Conservation (phyloP, 1,140 invertebrate species). For the Scaptomyza montana region DNA sequence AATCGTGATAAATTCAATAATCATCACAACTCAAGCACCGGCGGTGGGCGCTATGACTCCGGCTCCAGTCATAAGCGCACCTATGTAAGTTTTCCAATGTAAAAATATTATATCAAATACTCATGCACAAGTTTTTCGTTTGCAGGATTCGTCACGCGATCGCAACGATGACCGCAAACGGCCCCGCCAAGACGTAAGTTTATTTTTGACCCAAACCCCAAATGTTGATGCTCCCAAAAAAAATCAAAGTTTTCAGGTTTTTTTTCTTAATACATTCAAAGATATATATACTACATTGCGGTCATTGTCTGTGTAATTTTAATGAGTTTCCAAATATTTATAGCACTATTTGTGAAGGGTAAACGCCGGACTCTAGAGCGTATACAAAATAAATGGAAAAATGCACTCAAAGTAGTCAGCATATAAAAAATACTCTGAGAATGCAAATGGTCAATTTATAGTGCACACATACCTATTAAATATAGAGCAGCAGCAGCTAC, state of each 20-base stretch:
- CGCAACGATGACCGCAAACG: constrained; percentile 75
- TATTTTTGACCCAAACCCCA: constrained; percentile 22
- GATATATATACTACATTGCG: constrained; percentile 30
- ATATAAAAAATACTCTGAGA: constrained; percentile 49
- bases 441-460: constrained; percentile 44
- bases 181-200: constrained; percentile 79
- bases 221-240: constrained; percentile 28
- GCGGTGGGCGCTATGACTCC: constrained; percentile 68
- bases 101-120: not conserved
- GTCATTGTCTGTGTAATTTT: constrained; percentile 67
- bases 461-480: constrained; percentile 44
- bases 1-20: constrained; percentile 66
- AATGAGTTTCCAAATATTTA: constrained; percentile 80
- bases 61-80: constrained; percentile 68
- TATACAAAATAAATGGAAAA: constrained; percentile 46
- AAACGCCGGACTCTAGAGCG: constrained; percentile 67
- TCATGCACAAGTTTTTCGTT: not conserved
- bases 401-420: constrained; percentile 59
- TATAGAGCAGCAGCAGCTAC: constrained; percentile 48
- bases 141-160: constrained; percentile 73
- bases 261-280: constrained; percentile 15
- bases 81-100: constrained; percentile 63
- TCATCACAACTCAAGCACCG: constrained; percentile 67
- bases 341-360: constrained; percentile 77
- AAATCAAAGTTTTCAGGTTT: constrained; percentile 18